A percentile compares a stretch with the other conserved stretches of the same genome.
Conservation (phyloP, 2,888 invertebrate genomes). For the Campoletis raptor region DNA sequence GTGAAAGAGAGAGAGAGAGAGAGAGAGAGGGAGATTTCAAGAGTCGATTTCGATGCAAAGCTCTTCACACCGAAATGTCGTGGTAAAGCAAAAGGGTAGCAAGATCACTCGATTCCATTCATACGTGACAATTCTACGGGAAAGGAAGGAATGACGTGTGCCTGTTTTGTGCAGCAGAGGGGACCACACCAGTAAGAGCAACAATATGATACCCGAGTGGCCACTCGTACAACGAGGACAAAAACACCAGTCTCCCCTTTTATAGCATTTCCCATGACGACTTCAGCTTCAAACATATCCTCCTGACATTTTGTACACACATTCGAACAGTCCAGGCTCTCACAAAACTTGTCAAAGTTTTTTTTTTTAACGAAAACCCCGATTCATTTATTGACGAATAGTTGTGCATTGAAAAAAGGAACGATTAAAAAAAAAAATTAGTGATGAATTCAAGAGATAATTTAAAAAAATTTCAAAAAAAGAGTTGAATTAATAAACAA, state of each 20-base stretch:
- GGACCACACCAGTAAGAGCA: slow-evolving; percentile 51
- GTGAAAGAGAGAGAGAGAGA: slow-evolving; percentile 33
- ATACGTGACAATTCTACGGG: not conserved
- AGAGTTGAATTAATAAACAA: not conserved
- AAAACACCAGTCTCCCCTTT: slow-evolving; percentile 77
- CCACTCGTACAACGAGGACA: slow-evolving; percentile 75
- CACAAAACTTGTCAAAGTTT: not conserved
- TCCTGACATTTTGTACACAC: not conserved
- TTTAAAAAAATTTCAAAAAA: not conserved
- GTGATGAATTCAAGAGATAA: not conserved
- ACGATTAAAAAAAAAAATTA: not conserved
- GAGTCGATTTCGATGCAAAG: slow-evolving; percentile 53
- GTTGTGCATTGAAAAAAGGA: not conserved
- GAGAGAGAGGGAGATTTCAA: slow-evolving; percentile 56
- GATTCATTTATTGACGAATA: not conserved
- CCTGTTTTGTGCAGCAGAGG: not conserved
- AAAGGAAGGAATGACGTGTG: slow-evolving; percentile 18
- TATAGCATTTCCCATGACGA: slow-evolving; percentile 76
- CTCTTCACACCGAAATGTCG: slow-evolving; percentile 61
- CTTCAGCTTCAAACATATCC: slow-evolving; percentile 48
- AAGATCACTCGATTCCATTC: slow-evolving; percentile 38
- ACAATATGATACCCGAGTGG: slow-evolving; percentile 78
- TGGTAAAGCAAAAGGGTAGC: slow-evolving; percentile 57
- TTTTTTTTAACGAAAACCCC: not conserved
- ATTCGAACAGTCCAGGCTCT: not conserved